Conservation (phyloP, 2,797 vertebrate species). For the Potorous gilbertii region DNA sequence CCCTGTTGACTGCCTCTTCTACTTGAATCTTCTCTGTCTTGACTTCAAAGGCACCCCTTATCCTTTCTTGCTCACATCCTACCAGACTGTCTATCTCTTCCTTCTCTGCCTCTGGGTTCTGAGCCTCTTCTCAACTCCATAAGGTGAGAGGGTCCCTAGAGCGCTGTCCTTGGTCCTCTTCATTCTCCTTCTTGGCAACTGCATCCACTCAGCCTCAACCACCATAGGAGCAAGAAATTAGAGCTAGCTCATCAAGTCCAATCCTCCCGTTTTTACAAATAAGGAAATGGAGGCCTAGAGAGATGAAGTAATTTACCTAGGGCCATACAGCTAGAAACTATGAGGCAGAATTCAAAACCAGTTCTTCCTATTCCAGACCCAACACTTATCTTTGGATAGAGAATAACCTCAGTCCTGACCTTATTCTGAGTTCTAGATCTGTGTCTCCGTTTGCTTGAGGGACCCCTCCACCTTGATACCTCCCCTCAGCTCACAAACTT, state of each 20-base stretch:
- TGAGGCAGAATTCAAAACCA: background rate
- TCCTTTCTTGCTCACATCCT: background rate
- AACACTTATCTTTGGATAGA: background rate
- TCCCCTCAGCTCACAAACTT: background rate
- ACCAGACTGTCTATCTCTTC: background rate
- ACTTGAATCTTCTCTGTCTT: background rate
- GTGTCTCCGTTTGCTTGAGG: background rate
- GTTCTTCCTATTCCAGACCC: background rate
- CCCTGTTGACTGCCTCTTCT: background rate
- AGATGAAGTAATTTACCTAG: background rate
- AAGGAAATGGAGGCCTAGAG: background rate
- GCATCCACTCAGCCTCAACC: background rate
- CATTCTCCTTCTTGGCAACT: background rate
- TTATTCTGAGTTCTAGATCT: background rate
- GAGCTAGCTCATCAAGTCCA: background rate
- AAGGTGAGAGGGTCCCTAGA: background rate
- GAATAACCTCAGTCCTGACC: background rate
- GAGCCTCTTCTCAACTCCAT: accelerated
- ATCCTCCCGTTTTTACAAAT: background rate
- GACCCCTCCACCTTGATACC: background rate
- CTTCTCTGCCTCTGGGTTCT: background rate
- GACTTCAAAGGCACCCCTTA: background rate
- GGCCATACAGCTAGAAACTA: background rate
- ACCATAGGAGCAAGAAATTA: background rate
- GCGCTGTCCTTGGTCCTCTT: background rate